phyloP scores from a whole-genome alignment of 64 coral and sea anemone species.

The Cladopsammia gracilis region DNA sequence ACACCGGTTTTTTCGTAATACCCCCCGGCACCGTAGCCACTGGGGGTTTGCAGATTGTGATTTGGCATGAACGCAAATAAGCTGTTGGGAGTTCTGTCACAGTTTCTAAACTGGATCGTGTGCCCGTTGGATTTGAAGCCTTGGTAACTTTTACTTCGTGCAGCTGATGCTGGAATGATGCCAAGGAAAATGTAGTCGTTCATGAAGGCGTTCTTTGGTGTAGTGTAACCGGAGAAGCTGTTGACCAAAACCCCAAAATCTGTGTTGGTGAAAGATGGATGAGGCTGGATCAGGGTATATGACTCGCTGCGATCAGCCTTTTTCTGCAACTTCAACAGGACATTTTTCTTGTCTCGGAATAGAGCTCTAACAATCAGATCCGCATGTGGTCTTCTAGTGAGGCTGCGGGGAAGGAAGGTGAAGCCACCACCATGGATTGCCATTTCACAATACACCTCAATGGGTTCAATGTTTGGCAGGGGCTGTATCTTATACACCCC shows the following conservation, averaged over 20 bases:
- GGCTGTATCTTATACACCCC: too few relatives aligned
- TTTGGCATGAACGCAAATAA: conserved; percentile 43
- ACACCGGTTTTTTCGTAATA: too few relatives aligned
- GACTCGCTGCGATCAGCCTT: too few relatives aligned
- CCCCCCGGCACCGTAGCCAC: too few relatives aligned
- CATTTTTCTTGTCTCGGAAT: conserved; percentile 53
- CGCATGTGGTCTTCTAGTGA: background rate
- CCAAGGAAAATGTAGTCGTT: background rate
- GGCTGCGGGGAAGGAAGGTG: conserved; percentile 51
- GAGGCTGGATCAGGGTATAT: too few relatives aligned
- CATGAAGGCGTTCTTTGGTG: background rate
- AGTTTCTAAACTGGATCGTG: conserved; percentile 26
- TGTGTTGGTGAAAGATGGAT: too few relatives aligned
- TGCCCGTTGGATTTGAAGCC: conserved; percentile 59
- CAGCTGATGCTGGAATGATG: background rate
- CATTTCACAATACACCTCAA: conserved; percentile 70
- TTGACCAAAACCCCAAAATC: too few relatives aligned
- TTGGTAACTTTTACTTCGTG: background rate
- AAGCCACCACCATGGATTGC: conserved; percentile 53
- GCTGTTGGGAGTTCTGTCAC: conserved; percentile 34
- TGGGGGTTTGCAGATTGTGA: conserved; percentile 20
- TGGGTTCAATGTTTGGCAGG: background rate
- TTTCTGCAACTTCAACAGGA: conserved; percentile 44
- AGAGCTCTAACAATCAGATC: background rate
- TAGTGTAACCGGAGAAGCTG: conserved; percentile 24